phyloP scores from a whole-genome alignment of 2,113 vertebrate species.

The Riparia riparia region DNA sequence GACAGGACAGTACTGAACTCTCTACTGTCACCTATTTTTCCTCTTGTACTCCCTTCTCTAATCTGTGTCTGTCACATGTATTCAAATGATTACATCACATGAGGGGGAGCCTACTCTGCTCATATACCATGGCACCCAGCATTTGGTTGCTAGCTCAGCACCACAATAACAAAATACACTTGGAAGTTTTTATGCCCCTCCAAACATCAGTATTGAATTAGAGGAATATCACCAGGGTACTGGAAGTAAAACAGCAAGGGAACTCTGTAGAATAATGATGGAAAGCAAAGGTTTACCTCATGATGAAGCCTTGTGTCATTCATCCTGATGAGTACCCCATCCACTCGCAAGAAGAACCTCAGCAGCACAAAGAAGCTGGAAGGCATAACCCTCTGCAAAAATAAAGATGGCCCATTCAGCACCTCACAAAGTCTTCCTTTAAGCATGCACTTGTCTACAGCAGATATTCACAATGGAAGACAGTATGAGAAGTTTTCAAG shows the following conservation, averaged over 20 bases:
- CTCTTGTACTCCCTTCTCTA: neutral
- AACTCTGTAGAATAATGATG: neutral
- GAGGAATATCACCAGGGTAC: neutral
- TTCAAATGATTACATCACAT: neutral
- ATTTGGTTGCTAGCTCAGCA: neutral
- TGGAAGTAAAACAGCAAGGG: neutral
- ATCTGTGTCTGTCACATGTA: neutral
- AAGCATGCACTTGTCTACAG: neutral
- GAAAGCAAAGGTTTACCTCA: constrained; percentile 75
- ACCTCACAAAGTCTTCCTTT: neutral
- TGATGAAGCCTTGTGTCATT: constrained; percentile 94
- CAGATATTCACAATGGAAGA: neutral
- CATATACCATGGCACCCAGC: neutral
- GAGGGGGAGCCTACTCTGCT: neutral
- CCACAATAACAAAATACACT: neutral
- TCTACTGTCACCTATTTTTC: neutral
- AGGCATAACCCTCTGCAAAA: constrained; percentile 95
- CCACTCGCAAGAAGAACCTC: constrained; percentile 94
- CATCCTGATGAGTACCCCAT: constrained; percentile 93
- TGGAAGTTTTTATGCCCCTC: neutral
- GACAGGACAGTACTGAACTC: neutral
- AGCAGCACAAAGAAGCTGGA: constrained; percentile 93
- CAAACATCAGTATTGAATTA: neutral
- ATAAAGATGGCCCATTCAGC: neutral
- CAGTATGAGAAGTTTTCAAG: neutral